Base-by-base conservation (phyloP, 2,888 invertebrate genomes). In the Dryadula phaetusa region DNA sequence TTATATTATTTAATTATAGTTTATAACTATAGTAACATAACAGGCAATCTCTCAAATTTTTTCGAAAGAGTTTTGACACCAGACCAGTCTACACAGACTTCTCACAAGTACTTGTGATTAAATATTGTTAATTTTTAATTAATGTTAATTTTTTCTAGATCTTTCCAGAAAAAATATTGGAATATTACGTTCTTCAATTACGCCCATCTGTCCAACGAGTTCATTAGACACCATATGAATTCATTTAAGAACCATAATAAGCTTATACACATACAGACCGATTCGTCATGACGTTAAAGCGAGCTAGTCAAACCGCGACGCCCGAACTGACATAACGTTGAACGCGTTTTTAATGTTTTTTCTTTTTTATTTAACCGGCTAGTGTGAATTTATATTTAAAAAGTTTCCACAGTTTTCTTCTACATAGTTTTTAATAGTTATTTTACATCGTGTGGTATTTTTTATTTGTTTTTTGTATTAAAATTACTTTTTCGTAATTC, bases 221-320 rank as follows among this genome's bases (percentile, higher is more conserved):
- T 71, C 71, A 72, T 76, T 76, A 76, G 71, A 75, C 70, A 56
- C 18, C 60, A 69, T 70, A 40, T 40, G 68, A 68, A 73, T 70
- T 74, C 72, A 72, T 71, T 72, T 74, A 74, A 71, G 69, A 70
- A 70, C 68, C 64, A 70, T 72, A 70, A 72, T 70, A 71, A 66
- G 64, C 62, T 65, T 72, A 72, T 69, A 68, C 70, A 71, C 69
- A 69, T 18, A 58, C 60, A 62, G 70, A 65, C 70, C 69, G 72
- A 69, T 62, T 56, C 63, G 71, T 63, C 62, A 67, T 74, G 66
- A 69, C 64, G 62, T 66, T 42, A 46, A 64, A 56, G 44, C 74
- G 71, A 63, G 66, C 74, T 80, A 81, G 81, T 81, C 75, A 72
- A 72, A 72, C 74, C 78, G 78, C 77, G 79, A 65, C 75, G 71